phyloP scores from a whole-genome alignment of 2,888 invertebrate species.

The Petrolisthes manimaculis region DNA sequence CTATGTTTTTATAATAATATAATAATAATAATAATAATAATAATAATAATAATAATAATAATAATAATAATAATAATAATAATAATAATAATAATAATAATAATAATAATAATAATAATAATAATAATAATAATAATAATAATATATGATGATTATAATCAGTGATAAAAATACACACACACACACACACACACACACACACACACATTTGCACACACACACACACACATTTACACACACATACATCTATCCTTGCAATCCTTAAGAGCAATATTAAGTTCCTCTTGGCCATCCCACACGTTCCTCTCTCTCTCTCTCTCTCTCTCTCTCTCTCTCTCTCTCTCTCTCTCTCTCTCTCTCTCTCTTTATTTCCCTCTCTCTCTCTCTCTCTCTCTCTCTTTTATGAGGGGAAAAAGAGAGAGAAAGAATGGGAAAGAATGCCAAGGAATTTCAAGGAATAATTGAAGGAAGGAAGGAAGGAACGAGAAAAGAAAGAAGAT shows the following conservation, averaged over 20 bases:
- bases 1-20: constrained; percentile 29
- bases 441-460: too few species aligned
- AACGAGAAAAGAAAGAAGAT: not conserved
- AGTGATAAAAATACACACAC: constrained; percentile 35
- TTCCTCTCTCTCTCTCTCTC: not conserved
- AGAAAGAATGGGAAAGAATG: not conserved
- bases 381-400: not conserved
- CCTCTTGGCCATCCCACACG: too few species aligned
- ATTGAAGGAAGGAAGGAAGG: not conserved
- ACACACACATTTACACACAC: constrained; percentile 16
- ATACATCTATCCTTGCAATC: constrained; percentile 5
- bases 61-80: constrained; percentile 1
- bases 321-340: too few species aligned
- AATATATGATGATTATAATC: constrained; percentile 32
- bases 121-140: constrained; percentile 25
- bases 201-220: constrained; percentile 16
- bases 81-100: constrained; percentile 17
- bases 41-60: constrained; percentile 20
- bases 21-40: constrained; percentile 27
- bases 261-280: too few species aligned
- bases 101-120: constrained; percentile 34
- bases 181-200: constrained; percentile 29
- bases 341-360: not conserved
- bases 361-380: not conserved
- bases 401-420: not conserved